A percentile compares a stretch with the other conserved stretches of the same genome.
phyloP scores from a whole-genome alignment of 2,113 vertebrate genomes.

The Sinocyclocheilus maitianheensis region DNA sequence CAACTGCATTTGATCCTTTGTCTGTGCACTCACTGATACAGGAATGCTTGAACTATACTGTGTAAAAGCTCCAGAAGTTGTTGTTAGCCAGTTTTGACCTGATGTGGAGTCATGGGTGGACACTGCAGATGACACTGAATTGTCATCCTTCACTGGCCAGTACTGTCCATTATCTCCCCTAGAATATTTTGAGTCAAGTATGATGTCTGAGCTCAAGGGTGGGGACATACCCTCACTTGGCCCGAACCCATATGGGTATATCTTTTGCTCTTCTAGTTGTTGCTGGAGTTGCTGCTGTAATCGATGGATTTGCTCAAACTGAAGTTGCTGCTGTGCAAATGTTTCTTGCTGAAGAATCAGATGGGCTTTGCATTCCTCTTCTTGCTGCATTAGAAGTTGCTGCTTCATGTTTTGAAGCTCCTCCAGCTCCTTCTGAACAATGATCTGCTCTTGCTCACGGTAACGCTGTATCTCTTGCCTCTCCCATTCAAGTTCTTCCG shows the following conservation, averaged over 20 bases:
- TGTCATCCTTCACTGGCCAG: conserved; percentile 88
- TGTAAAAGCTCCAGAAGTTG: conserved; percentile 78
- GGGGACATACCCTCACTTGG: conserved; percentile 74
- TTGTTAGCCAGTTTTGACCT: conserved; percentile 78
- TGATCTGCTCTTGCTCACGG: conserved; percentile 94
- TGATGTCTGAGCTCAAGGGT: conserved; percentile 80
- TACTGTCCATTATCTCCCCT: conserved; percentile 85
- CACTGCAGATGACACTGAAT: conserved; percentile 74
- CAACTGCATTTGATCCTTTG: conserved; percentile 78
- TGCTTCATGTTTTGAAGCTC: conserved; percentile 96
- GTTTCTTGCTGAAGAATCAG: conserved; percentile 96
- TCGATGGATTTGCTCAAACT: conserved; percentile 94
- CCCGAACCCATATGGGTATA: conserved; percentile 84
- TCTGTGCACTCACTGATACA: conserved; percentile 80
- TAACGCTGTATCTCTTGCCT: conserved; percentile 97
- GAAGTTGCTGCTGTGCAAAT: conserved; percentile 90
- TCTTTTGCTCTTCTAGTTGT: conserved; percentile 92
- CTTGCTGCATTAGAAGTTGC: conserved; percentile 92
- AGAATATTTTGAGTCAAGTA: conserved; percentile 87
- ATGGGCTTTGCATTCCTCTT: conserved; percentile 95
- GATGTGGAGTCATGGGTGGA: conserved; percentile 76
- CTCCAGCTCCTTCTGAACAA: conserved; percentile 96
- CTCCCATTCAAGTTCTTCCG: conserved; percentile 97
- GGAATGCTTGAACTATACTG: conserved; percentile 79
- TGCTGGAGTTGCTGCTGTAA: conserved; percentile 94